Evolutionary conservation across 2,113 vertebrate species (phyloP).

Genomic region (Tylochromis polylepis): DNA sequence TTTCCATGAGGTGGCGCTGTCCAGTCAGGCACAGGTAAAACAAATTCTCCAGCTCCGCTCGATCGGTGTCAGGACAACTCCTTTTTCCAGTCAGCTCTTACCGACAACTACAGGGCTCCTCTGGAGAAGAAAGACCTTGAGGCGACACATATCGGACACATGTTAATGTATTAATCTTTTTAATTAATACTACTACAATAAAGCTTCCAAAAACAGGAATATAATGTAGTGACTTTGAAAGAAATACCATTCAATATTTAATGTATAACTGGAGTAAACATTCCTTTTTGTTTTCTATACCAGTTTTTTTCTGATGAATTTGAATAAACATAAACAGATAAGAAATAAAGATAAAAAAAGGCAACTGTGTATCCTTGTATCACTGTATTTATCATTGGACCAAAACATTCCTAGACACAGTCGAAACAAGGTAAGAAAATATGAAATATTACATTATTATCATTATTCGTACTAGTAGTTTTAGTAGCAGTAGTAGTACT

Average conservation of each 20-base stretch:
- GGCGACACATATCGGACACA: not conserved
- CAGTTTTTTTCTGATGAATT: not conserved
- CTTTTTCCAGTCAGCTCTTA: not conserved
- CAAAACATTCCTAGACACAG: not conserved
- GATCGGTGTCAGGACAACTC: not conserved
- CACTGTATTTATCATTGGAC: not conserved
- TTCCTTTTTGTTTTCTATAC: not conserved
- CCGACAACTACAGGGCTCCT: not conserved
- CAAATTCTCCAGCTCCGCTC: not conserved
- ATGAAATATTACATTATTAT: not conserved
- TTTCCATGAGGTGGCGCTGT: slow-evolving; percentile 73
- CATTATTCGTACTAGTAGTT: not conserved
- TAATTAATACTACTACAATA: not conserved
- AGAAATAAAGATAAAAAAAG: not conserved
- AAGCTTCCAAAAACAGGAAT: not conserved
- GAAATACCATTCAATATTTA: not conserved
- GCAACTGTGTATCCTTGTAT: not conserved
- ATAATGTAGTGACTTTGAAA: not conserved
- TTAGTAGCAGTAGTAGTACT: not conserved
- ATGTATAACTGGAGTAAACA: not conserved
- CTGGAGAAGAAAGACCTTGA: not conserved
- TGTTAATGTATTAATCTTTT: not conserved
- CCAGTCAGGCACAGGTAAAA: slow-evolving; percentile 18
- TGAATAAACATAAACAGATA: not conserved
- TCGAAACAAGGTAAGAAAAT: not conserved